Evolutionary conservation across 2,113 vertebrate species (phyloP), one percentile per base, ranked within the genome.

Genomic region (Heteronetta atricapilla): DNA sequence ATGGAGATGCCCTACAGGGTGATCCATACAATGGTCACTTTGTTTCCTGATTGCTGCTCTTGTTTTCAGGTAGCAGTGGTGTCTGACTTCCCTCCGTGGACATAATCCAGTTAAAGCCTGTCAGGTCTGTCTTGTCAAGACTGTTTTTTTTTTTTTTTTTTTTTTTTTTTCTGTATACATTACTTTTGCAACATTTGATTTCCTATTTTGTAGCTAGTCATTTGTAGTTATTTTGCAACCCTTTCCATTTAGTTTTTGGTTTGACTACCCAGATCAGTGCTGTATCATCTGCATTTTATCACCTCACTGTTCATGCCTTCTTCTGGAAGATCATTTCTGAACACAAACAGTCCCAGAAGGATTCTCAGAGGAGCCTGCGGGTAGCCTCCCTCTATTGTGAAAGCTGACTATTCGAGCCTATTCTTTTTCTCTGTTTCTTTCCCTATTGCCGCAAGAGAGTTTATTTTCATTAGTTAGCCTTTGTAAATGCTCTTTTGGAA

Each of bases 1-100:
- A 28, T 84, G 36, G n/a, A 53, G 31, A 70, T 20, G 14, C 3
- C 1, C 36, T 48, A 5, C 1, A 19, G 26, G 2, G 7, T 0
- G 0, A 50, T 14, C 36, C 42, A 11, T 25, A 18, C 9, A 38
- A 5, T 0, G 18, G 5, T 31, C 0, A 0, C 2, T 26, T 55
- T 12, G 66, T 72, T 44, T 40, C 38, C 73, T 73, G n/a, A 40
- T 4, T 73, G 31, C 5, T 13, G 3, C 55, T 26, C 15, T 6
- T 89, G 52, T 92, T 79, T 73, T 60, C 53, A 64, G 82, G 80
- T 56, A 76, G 13, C 44, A 64, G 3, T 68, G 25, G 6, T 29
- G 18, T 38, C 44, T 76, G 21, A 23, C 60, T 50, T 7, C 22
- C 36, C 74, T 26, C 1, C 34, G 11, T 22, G 31, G 4, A 28